Evolutionary conservation across 2,113 vertebrate species (phyloP).

Genomic region (Amphiprion ocellaris): DNA sequence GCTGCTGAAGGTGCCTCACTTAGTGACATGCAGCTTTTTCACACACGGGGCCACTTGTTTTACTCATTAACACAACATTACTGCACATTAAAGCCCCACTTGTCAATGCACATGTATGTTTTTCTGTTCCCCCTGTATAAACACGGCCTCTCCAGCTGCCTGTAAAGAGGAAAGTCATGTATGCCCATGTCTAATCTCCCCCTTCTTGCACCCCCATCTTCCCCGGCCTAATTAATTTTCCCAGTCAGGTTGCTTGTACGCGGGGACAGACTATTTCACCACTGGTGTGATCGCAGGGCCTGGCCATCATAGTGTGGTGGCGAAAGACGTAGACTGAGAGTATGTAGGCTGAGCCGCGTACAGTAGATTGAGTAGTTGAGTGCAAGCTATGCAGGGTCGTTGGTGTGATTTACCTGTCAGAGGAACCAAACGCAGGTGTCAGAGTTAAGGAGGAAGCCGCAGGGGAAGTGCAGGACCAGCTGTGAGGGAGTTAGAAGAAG

Average conservation of each 20-base stretch:
- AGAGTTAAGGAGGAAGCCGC: conserved; percentile 48
- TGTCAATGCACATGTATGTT: conserved; percentile 60
- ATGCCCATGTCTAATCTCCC: not conserved
- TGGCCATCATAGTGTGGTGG: conserved; percentile 56
- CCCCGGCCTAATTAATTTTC: conserved; percentile 50
- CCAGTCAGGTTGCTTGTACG: conserved; percentile 43
- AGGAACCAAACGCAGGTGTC: conserved; percentile 51
- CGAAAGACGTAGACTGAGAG: conserved; percentile 56
- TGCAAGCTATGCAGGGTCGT: conserved; percentile 38
- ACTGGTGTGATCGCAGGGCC: conserved; percentile 28
- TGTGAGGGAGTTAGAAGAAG: conserved; percentile 46
- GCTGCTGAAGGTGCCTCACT: conserved; percentile 48
- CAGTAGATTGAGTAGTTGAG: conserved; percentile 40
- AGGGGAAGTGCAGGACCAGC: conserved; percentile 41
- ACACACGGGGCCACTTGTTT: conserved; percentile 43
- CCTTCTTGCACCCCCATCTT: conserved; percentile 22
- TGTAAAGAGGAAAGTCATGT: conserved; percentile 26
- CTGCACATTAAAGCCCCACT: conserved; percentile 59
- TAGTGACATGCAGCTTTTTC: conserved; percentile 31
- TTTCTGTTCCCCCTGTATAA: conserved; percentile 48
- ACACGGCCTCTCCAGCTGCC: conserved; percentile 37
- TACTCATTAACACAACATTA: conserved; percentile 61
- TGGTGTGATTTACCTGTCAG: conserved; percentile 54
- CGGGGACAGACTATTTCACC: conserved; percentile 61
- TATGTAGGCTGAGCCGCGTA: conserved; percentile 35